These are phyloP conservation scores for Megaceryle alcyon DNA, from an alignment of 2,797 vertebrate species.

Conservation along the genomic window DNA sequence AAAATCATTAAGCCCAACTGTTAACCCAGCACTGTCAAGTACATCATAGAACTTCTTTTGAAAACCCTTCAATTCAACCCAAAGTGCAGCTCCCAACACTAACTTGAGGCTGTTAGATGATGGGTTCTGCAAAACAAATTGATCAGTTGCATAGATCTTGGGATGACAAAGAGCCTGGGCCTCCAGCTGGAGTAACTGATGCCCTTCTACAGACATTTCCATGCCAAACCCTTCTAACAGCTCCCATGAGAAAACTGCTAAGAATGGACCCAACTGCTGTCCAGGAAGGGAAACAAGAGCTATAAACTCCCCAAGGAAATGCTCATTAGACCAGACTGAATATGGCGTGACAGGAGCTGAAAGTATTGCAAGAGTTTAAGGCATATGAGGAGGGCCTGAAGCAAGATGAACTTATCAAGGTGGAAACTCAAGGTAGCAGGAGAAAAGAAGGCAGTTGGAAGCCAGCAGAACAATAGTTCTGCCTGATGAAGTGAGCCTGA, in stretches of 20 bases:
- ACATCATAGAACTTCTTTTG: not conserved
- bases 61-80: not conserved
- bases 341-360: not conserved
- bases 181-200: not conserved
- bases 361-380: not conserved
- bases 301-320: not conserved
- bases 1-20: not conserved
- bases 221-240: not conserved
- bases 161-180: not conserved
- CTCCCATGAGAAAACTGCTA: not conserved
- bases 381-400: not conserved
- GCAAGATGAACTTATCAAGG: not conserved
- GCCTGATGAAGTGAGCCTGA: not conserved
- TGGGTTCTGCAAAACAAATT: not conserved
- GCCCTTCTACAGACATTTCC: not conserved
- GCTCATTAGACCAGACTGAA: not conserved
- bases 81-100: not conserved
- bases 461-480: not conserved
- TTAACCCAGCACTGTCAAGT: not conserved
- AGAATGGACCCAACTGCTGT: not conserved
- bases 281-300: rapidly evolving
- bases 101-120: not conserved
- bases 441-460: not conserved
- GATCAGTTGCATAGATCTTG: not conserved
- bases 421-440: not conserved